Conservation (phyloP, 2,888 invertebrate genomes). For the Himalopsyche anomala region DNA sequence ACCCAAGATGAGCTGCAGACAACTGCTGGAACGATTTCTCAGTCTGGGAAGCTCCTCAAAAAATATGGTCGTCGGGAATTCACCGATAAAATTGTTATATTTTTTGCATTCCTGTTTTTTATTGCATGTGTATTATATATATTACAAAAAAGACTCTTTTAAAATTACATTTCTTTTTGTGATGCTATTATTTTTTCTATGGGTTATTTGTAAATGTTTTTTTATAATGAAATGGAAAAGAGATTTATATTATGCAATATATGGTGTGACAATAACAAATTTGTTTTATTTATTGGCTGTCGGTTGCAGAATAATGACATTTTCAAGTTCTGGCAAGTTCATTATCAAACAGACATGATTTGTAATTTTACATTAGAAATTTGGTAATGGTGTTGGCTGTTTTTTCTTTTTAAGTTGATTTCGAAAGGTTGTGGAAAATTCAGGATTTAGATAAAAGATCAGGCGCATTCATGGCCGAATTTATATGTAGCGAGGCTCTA, state of each 20-base stretch:
- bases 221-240: not conserved
- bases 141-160: constrained; percentile 92
- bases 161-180: constrained; percentile 66
- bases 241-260: not conserved
- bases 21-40: constrained; percentile 91
- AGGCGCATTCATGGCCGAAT: no score
- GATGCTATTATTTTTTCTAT: not conserved
- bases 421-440: no score
- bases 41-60: constrained; percentile 92
- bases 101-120: constrained; percentile 92
- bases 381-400: no score
- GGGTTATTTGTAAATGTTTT: not conserved
- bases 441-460: no score
- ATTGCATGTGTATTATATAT: constrained; percentile 94
- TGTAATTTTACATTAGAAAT: no score
- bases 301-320: no score
- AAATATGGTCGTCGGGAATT: constrained; percentile 96
- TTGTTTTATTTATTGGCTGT: not conserved
- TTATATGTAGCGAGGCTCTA: no score
- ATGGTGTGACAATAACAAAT: not conserved
- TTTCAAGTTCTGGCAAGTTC: no score
- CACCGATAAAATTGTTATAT: constrained; percentile 94
- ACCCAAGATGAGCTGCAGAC: constrained; percentile 89
- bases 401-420: no score
- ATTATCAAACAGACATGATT: no score